These are phyloP conservation scores for Pelobates cultripes DNA, from an alignment of 2,797 vertebrate species.

Conservation along the genomic window DNA sequence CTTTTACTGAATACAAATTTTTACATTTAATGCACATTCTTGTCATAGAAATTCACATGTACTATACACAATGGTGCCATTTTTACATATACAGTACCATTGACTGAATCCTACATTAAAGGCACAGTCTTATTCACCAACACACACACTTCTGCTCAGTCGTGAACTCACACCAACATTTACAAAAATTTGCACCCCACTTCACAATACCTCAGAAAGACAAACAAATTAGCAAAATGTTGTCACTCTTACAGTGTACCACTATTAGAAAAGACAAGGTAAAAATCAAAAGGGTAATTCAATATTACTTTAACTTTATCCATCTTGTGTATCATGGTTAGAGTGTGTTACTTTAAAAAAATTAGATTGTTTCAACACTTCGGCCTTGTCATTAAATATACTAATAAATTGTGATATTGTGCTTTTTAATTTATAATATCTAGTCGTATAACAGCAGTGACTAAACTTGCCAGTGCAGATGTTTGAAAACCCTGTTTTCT, in stretches of 20 bases:
- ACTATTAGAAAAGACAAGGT: not conserved
- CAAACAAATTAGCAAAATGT: not conserved
- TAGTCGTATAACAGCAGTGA: too few species aligned
- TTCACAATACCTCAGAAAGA: constrained; percentile 5
- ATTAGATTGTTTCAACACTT: too few species aligned
- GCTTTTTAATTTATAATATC: too few species aligned
- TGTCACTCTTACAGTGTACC: not conserved
- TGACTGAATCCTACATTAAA: constrained; percentile 75
- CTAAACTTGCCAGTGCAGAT: too few species aligned
- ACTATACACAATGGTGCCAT: constrained; percentile 66
- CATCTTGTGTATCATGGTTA: not conserved
- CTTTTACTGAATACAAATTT: constrained; percentile 75
- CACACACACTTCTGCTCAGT: constrained; percentile 58
- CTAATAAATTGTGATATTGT: too few species aligned
- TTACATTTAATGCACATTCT: constrained; percentile 71
- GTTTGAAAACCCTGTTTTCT: too few species aligned
- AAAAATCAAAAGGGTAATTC: not conserved
- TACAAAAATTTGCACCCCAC: not conserved
- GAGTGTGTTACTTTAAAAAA: too few species aligned
- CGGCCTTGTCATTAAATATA: too few species aligned
- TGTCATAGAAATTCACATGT: constrained; percentile 74
- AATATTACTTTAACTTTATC: not conserved
- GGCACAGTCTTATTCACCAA: constrained; percentile 68
- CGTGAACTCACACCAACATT: constrained; percentile 21
- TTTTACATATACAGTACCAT: constrained; percentile 64